Evolutionary conservation across 1,140 invertebrate species (phyloP).

Genomic region (Brachionus koreanus): DNA sequence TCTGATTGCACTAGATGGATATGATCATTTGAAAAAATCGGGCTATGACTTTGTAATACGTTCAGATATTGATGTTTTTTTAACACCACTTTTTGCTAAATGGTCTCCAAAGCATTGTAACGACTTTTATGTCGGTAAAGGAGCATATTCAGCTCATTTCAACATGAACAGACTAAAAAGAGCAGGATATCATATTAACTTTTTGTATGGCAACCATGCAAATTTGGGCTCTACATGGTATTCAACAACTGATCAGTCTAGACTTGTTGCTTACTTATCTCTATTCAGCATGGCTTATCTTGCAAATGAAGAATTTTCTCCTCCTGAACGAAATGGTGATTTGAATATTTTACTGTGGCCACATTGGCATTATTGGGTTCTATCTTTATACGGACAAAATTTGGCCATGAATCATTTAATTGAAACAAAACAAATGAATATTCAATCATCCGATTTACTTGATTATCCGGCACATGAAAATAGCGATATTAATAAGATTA

Average conservation of each 20-base stretch:
- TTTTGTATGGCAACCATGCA: background rate
- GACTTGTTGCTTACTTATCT: constrained; percentile 39
- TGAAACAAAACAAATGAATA: background rate
- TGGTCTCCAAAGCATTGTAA: constrained; percentile 18
- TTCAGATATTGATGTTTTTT: constrained; percentile 38
- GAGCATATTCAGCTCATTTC: background rate
- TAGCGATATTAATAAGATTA: background rate
- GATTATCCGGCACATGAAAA: background rate
- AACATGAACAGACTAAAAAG: background rate
- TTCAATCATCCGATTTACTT: background rate
- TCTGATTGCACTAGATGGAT: constrained; percentile 12
- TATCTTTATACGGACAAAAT: constrained; percentile 11
- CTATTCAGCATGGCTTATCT: constrained; percentile 18
- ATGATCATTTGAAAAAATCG: constrained; percentile 18
- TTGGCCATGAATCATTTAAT: constrained; percentile 35
- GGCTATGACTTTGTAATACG: constrained; percentile 28
- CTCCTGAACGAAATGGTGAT: constrained; percentile 4
- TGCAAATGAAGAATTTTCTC: constrained; percentile 37
- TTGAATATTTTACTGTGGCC: background rate
- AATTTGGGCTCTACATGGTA: constrained; percentile 42
- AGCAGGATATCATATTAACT: background rate
- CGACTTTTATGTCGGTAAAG: constrained; percentile 37
- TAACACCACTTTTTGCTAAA: constrained; percentile 5
- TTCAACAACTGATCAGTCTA: constrained; percentile 4
- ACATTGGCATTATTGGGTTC: constrained; percentile 33